phyloP scores from a whole-genome alignment of 2,797 vertebrate species.

The Enteromius argenteus region DNA sequence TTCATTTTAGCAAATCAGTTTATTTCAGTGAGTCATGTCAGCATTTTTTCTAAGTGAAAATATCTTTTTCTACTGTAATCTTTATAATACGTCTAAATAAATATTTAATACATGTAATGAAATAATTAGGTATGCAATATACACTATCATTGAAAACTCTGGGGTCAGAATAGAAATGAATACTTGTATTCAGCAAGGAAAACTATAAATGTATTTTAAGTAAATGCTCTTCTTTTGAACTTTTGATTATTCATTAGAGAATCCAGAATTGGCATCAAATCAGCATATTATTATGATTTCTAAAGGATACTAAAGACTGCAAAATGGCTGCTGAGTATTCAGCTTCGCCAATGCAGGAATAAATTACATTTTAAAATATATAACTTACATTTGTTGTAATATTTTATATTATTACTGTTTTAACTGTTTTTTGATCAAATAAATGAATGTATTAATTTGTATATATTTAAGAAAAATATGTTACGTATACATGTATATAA shows the following conservation, averaged over 20 bases:
- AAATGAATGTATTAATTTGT: not conserved
- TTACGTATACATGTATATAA: too few relatives aligned
- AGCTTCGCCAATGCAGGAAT: not conserved
- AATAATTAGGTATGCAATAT: not conserved
- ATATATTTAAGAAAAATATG: too few relatives aligned
- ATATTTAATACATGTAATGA: not conserved
- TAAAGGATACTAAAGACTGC: not conserved
- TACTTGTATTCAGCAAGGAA: not conserved
- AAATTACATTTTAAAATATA: not conserved
- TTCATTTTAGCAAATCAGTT: not conserved
- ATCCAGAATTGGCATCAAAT: not conserved
- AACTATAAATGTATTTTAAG: not conserved
- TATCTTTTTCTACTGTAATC: not conserved
- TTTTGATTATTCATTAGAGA: not conserved
- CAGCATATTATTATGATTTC: not conserved
- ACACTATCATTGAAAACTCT: not conserved
- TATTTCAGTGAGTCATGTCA: not conserved
- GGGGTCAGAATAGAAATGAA: not conserved
- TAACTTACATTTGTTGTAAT: not conserved
- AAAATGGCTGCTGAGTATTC: not conserved
- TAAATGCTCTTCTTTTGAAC: not conserved
- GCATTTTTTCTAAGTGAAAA: not conserved
- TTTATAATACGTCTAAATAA: not conserved
- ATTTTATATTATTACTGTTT: not conserved
- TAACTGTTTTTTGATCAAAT: not conserved